Evolutionary conservation across 2,888 invertebrate species (phyloP).

Genomic region (Nomada fabriciana): DNA sequence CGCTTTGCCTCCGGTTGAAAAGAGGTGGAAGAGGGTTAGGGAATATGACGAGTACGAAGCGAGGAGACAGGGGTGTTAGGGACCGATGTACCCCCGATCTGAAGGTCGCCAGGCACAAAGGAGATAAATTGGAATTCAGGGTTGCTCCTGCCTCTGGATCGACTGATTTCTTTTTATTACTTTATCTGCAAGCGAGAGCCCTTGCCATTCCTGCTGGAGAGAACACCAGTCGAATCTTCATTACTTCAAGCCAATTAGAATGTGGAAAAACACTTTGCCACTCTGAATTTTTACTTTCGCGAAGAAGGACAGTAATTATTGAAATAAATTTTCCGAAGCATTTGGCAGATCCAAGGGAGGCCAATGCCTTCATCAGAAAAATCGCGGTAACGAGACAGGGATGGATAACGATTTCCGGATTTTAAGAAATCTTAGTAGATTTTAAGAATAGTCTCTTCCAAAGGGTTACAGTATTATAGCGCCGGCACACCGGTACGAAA

Average conservation of each 20-base stretch:
- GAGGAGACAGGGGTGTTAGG: constrained; percentile 29
- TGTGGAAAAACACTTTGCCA: neutral
- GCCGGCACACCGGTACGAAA: constrained; percentile 3
- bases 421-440: constrained; percentile 40
- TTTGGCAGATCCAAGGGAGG: constrained; percentile 22
- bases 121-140: constrained; percentile 55
- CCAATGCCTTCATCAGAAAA: constrained; percentile 50
- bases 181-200: neutral
- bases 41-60: constrained; percentile 40
- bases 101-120: constrained; percentile 58
- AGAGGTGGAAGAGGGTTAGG: constrained; percentile 52
- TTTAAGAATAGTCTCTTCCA: neutral
- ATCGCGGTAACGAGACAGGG: constrained; percentile 21
- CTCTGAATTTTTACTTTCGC: neutral
- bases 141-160: constrained; percentile 10
- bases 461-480: too few species aligned
- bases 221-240: neutral
- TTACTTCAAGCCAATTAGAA: constrained; percentile 6
- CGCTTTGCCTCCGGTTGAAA: neutral
- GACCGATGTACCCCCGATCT: constrained; percentile 57
- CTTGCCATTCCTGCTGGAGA: neutral
- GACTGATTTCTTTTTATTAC: constrained; percentile 14
- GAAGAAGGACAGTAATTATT: neutral
- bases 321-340: neutral
- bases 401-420: constrained; percentile 65